Base-by-base conservation (phyloP, 2,888 invertebrate genomes). In the Scaptomyza reducta region DNA sequence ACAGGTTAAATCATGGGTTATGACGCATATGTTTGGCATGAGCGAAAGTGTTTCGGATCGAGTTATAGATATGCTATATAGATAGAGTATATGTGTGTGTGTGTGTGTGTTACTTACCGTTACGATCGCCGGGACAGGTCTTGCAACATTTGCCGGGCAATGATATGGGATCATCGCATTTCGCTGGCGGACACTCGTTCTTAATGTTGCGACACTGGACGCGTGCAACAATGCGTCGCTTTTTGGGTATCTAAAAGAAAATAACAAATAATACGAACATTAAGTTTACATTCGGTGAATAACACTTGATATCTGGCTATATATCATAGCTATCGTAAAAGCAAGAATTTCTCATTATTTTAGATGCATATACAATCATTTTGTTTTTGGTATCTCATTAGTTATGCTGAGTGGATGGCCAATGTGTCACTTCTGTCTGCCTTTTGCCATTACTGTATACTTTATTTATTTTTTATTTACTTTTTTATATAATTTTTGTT, bases 181-280 rank as follows among this genome's bases (percentile, higher is more conserved):
- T 94, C 16, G 96, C 95, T 86, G 96, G 96, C 7, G 97, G 97
- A 89, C 98, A 98, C 90, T 97, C 97, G 90, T 96, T 96, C 92
- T 97, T 97, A 75, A 98, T 97, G 91, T 97, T 98, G 78, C 96
- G 94, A 91, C 98, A 98, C 82, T 96, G 95, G 27, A 97, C 97
- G 89, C 96, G 94, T n/a, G 97, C 97, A 67, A 97, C 95, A 82
- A 97, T 95, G 71, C 97, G 94, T 38, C 96, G 93, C 90, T 97
- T 97, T 92, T 96, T 96, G 91, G 96, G 97, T 74, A 97, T 95
- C 97, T 97, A 93, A 92, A 70, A 81, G 70, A 0, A 77, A 77
- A 45, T 76, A 53, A 7, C 0, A 35, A 25, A 40, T 13, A 42
- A 6, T 49, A 56, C 53, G 2, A n/a, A 3, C 14, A 14, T 10